A percentile compares a stretch with the other conserved stretches of the same genome.
These are phyloP conservation scores for Lethrus apterus DNA, from an alignment of 1,140 invertebrate species.

Conservation along the genomic window DNA sequence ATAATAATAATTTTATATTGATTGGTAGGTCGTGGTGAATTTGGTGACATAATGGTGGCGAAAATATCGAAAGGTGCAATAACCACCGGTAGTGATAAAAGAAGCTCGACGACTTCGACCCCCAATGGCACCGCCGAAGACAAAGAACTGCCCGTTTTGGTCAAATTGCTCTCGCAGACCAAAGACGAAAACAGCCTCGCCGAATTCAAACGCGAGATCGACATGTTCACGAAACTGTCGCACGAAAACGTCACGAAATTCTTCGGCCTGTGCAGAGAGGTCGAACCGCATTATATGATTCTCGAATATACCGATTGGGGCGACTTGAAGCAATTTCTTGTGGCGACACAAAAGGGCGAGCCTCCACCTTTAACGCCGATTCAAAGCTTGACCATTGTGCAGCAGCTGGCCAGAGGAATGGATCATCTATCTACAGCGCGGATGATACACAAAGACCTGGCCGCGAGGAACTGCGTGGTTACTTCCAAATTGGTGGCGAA, in stretches of 20 bases:
- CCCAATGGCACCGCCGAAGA: conserved; percentile 39
- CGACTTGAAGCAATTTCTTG: conserved; percentile 88
- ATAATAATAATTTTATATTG: conserved; percentile 15
- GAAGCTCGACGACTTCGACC: conserved; percentile 34
- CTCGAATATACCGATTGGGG: conserved; percentile 92
- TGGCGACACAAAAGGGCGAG: conserved; percentile 56
- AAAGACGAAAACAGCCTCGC: conserved; percentile 68
- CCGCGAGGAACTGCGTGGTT: conserved; percentile 87
- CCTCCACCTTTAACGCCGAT: conserved; percentile 57
- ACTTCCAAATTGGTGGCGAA: conserved; percentile 77
- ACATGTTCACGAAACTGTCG: conserved; percentile 71
- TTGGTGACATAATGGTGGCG: conserved; percentile 81
- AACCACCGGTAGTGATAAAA: conserved; percentile 30
- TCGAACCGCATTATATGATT: conserved; percentile 82
- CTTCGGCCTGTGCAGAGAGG: conserved; percentile 73
- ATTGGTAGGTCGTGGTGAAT: conserved; percentile 78
- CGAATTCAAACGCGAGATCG: conserved; percentile 82
- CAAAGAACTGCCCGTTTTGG: conserved; percentile 53
- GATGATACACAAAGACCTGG: conserved; percentile 79
- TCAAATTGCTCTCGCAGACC: conserved; percentile 65
- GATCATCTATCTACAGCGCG: conserved; percentile 70
- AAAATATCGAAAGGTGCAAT: conserved; percentile 49
- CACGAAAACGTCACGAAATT: conserved; percentile 75
- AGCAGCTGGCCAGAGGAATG: conserved; percentile 78
- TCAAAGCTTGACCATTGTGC: conserved; percentile 64